phyloP scores from a whole-genome alignment of 2,888 invertebrate genomes.

The Megastigmus dorsalis region DNA sequence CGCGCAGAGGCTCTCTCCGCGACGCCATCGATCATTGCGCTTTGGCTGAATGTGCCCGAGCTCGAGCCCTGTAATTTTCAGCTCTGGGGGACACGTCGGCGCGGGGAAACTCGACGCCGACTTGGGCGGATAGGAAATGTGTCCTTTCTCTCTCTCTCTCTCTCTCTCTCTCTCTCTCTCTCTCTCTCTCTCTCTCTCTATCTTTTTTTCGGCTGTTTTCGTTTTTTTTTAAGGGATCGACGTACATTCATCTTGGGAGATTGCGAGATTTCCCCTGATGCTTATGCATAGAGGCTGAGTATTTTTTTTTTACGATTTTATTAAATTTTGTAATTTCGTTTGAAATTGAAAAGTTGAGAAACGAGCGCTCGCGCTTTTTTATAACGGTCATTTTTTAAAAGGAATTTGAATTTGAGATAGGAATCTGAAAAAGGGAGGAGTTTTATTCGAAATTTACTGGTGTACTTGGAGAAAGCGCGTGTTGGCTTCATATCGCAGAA shows the following conservation, averaged over 20 bases:
- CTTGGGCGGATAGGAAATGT: slow-evolving; percentile 3
- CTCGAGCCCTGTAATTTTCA: slow-evolving; percentile 50
- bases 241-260: slow-evolving; percentile 25
- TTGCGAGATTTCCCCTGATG: slow-evolving; percentile 18
- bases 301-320: neutral
- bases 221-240: slow-evolving; percentile 10
- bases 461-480: no score
- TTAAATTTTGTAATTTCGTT: slow-evolving; percentile 28
- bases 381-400: no score
- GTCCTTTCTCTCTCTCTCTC: neutral
- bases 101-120: slow-evolving; percentile 6
- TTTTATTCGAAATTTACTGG: no score
- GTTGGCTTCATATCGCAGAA: no score
- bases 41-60: neutral
- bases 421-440: no score
- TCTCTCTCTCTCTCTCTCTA: neutral
- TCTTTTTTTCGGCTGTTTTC: neutral
- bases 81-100: slow-evolving; percentile 36
- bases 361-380: no score
- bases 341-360: neutral
- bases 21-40: slow-evolving; percentile 51
- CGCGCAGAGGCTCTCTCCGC: no score
- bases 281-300: neutral
- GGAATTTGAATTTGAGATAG: no score
- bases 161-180: neutral